Conservation (phyloP, 2,113 vertebrate genomes). For the Anguilla rostrata region DNA sequence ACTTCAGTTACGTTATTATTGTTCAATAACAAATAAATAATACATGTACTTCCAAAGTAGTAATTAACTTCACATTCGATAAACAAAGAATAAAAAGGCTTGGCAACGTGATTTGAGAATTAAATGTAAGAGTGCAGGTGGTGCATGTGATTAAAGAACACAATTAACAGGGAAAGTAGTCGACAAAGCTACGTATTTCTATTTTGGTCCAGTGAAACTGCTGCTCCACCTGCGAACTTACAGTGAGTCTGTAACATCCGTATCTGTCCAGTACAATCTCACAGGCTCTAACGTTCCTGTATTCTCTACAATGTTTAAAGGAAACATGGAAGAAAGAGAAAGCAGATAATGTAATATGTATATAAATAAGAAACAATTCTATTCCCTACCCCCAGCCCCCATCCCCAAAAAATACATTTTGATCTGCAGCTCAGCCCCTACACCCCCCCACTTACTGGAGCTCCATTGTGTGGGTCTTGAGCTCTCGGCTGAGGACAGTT, state of each 20-base stretch:
- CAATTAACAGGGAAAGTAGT: neutral
- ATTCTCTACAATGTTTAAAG: neutral
- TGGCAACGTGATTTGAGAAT: neutral
- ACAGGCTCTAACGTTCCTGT: neutral
- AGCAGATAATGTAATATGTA: neutral
- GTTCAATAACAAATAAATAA: slow-evolving; percentile 20
- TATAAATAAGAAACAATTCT: neutral
- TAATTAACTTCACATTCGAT: slow-evolving; percentile 8
- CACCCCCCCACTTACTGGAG: neutral
- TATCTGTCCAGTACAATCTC: too few species aligned
- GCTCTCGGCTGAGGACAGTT: neutral
- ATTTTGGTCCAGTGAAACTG: neutral
- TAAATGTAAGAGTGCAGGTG: slow-evolving; percentile 14
- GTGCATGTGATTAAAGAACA: neutral
- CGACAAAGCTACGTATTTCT: neutral
- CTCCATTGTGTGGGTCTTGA: slow-evolving; percentile 19
- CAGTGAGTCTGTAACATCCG: neutral
- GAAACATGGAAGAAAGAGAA: neutral
- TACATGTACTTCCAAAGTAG: slow-evolving; percentile 2
- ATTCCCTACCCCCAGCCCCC: neutral
- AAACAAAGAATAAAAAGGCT: slow-evolving; percentile 3
- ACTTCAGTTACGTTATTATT: neutral
- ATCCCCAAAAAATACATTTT: neutral
- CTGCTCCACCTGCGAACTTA: neutral
- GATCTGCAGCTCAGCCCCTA: slow-evolving; percentile 23